Conservation (phyloP, 1,140 invertebrate genomes). For the Apis cerana region DNA sequence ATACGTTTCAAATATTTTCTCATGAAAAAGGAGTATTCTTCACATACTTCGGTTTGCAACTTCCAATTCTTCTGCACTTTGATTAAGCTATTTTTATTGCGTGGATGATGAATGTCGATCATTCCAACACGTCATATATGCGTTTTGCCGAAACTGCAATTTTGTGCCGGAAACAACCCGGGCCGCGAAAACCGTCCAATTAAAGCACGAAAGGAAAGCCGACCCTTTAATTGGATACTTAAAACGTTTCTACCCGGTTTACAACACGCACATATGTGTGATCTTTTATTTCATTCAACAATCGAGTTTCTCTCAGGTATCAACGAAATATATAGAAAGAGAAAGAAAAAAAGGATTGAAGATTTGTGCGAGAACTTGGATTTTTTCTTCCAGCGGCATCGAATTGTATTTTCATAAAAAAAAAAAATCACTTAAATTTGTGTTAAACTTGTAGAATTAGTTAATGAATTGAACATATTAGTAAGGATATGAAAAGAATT, state of each 20-base stretch:
- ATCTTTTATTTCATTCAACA: constrained; percentile 41
- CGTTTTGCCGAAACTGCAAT: constrained; percentile 47
- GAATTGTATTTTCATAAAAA: not conserved
- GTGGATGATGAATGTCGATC: constrained; percentile 23
- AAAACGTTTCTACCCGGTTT: constrained; percentile 17
- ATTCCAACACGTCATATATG: constrained; percentile 22
- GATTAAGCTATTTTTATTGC: constrained; percentile 24
- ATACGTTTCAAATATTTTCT: not conserved
- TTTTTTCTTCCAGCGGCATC: not conserved
- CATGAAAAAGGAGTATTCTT: not conserved
- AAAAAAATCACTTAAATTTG: not conserved
- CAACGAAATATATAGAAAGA: no score
- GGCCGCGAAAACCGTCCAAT: constrained; percentile 62
- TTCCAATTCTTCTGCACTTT: not conserved
- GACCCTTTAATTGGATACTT: constrained; percentile 47
- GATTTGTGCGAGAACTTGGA: not conserved
- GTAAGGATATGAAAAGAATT: not conserved
- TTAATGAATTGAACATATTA: constrained; percentile 8
- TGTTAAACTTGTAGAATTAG: constrained; percentile 18
- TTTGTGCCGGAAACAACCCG: constrained; percentile 46
- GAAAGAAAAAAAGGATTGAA: not conserved
- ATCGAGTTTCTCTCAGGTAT: not conserved
- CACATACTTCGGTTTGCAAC: not conserved
- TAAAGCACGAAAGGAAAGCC: constrained; percentile 52
- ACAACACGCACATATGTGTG: constrained; percentile 12